phyloP scores from a whole-genome alignment of 92 coral and sea anemone genomes.

The Siderastrea radians region DNA sequence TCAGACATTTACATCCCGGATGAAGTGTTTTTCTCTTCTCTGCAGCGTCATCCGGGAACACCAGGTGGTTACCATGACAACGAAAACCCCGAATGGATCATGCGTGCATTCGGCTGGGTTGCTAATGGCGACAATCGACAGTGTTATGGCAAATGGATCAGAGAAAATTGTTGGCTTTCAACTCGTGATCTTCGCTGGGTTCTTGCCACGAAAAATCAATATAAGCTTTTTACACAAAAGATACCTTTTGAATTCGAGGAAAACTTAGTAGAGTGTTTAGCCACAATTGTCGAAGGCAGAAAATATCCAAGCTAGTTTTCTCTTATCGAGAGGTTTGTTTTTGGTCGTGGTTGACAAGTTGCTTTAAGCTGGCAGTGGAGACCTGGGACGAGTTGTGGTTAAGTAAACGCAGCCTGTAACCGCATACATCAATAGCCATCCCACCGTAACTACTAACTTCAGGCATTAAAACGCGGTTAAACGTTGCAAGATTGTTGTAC shows the following conservation, averaged over 20 bases:
- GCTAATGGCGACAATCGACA: conserved; percentile 2
- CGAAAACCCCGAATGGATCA: conserved; percentile 24
- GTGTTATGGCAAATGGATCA: background rate
- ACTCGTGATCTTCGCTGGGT: conserved; percentile 51
- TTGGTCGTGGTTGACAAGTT: background rate
- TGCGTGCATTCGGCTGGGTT: conserved; percentile 30
- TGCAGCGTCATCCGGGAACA: conserved; percentile 49
- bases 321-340: too few species aligned
- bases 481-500: too few species aligned
- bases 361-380: background rate
- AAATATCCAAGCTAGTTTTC: conserved; percentile 5
- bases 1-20: conserved; percentile 58
- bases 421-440: too few species aligned
- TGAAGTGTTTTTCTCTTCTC: conserved; percentile 55
- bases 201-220: background rate
- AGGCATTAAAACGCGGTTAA: too few species aligned
- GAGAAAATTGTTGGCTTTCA: conserved; percentile 29
- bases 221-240: conserved; percentile 47
- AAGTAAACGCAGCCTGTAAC: too few species aligned
- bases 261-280: conserved; percentile 23
- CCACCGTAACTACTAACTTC: too few species aligned
- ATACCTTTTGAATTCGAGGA: conserved; percentile 32
- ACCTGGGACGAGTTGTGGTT: too few species aligned
- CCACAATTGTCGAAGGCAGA: background rate
- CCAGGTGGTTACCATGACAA: conserved; percentile 23